Conservation (phyloP, 2,797 vertebrate species). For the Erpetoichthys calabaricus region DNA sequence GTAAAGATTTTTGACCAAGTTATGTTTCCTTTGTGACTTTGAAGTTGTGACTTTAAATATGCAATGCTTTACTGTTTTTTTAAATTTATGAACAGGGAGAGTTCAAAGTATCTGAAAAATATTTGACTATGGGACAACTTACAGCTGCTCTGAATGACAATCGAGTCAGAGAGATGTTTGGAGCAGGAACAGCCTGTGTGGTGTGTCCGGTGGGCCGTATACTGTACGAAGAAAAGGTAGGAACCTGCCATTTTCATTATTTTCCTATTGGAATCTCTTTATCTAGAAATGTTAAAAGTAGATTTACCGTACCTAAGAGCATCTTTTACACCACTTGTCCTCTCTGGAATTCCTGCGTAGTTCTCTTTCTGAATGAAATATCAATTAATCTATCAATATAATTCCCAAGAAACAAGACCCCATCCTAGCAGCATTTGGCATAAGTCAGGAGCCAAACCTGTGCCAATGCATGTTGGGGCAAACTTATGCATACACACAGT, state of each 20-base stretch:
- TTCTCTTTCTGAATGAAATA: no score
- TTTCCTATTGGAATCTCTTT: rapidly evolving
- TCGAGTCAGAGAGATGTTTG: conserved; percentile 76
- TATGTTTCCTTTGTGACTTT: no score
- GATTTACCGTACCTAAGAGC: background rate
- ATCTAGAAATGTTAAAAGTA: background rate
- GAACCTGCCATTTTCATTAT: conserved; percentile 6
- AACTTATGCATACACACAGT: no score
- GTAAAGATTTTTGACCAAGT: no score
- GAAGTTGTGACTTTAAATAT: no score
- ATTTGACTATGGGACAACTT: conserved; percentile 70
- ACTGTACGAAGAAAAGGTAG: conserved; percentile 65
- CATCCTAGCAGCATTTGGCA: no score
- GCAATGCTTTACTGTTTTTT: background rate
- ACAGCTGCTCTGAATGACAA: conserved; percentile 47
- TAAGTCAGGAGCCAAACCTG: no score
- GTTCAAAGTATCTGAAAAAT: conserved; percentile 67
- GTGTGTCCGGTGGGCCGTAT: conserved; percentile 62
- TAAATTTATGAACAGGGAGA: conserved; percentile 43
- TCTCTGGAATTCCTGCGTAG: no score
- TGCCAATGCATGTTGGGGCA: no score
- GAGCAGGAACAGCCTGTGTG: conserved; percentile 73
- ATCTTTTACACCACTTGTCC: background rate
- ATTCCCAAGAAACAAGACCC: no score
- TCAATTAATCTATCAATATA: no score